Conservation (phyloP, 2,888 invertebrate species). For the Malthinus seriepunctatus region DNA sequence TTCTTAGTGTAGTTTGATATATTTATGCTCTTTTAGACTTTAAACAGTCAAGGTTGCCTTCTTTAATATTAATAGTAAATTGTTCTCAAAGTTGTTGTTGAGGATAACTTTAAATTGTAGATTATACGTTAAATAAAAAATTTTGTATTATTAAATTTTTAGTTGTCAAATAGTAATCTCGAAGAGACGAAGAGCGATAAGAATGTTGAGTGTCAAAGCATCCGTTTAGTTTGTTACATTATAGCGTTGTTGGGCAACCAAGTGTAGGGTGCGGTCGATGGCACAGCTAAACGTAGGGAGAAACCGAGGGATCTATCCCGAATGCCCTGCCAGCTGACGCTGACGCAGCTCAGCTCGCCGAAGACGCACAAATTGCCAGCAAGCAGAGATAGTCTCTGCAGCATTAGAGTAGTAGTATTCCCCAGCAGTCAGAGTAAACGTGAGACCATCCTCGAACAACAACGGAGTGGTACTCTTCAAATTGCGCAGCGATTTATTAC, state of each 20-base stretch:
- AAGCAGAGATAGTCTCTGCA: conserved; percentile 32
- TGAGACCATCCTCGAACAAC: conserved; percentile 11
- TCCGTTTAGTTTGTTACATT: conserved; percentile 8
- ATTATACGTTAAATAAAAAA: neutral
- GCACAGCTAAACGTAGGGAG: conserved; percentile 27
- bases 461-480: neutral
- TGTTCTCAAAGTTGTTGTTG: conserved; percentile 1
- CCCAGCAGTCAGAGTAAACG: conserved; percentile 26
- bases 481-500: conserved; percentile 6
- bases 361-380: conserved; percentile 31
- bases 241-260: conserved; percentile 20
- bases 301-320: conserved; percentile 31
- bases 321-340: conserved; percentile 36
- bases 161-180: neutral
- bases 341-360: conserved; percentile 35
- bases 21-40: conserved; percentile 4
- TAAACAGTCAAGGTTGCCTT: conserved; percentile 6
- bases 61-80: conserved; percentile 2
- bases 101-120: neutral
- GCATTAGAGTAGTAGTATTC: conserved; percentile 24
- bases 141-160: neutral
- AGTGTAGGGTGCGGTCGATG: conserved; percentile 35
- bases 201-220: conserved; percentile 6
- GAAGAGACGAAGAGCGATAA: conserved; percentile 1
- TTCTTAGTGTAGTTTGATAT: conserved; percentile 1